Conservation (phyloP, 2,113 vertebrate genomes). For the Grantiella picta region DNA sequence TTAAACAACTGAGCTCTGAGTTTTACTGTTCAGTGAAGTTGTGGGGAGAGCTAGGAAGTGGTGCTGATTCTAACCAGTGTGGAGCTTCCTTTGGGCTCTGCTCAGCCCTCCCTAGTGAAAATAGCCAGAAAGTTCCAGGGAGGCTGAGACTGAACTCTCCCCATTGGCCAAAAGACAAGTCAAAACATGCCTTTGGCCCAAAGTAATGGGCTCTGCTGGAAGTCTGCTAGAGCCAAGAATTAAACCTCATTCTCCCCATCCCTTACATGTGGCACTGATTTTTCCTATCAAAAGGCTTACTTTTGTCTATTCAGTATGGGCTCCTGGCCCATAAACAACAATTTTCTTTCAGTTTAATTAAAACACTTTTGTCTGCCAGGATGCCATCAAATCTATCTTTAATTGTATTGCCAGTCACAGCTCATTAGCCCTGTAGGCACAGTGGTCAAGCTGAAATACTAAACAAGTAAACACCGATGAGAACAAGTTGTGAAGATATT, state of each 20-base stretch:
- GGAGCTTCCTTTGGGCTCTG: not conserved
- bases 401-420: not conserved
- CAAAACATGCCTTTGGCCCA: not conserved
- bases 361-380: not conserved
- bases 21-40: not conserved
- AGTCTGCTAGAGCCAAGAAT: not conserved
- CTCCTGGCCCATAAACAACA: not conserved
- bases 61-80: not conserved
- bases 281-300: not conserved
- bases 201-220: not conserved
- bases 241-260: not conserved
- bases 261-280: not conserved
- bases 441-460: not conserved
- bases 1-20: not conserved
- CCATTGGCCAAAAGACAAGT: not conserved
- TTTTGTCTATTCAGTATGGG: not conserved
- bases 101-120: not conserved
- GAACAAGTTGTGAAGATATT: not conserved
- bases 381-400: not conserved
- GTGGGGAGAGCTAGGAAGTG: not conserved
- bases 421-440: not conserved
- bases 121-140: not conserved
- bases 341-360: constrained; percentile 35
- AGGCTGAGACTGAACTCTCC: not conserved
- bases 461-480: not conserved